phyloP scores from a whole-genome alignment of 2,888 invertebrate species.

The Bombyx huttoni region DNA sequence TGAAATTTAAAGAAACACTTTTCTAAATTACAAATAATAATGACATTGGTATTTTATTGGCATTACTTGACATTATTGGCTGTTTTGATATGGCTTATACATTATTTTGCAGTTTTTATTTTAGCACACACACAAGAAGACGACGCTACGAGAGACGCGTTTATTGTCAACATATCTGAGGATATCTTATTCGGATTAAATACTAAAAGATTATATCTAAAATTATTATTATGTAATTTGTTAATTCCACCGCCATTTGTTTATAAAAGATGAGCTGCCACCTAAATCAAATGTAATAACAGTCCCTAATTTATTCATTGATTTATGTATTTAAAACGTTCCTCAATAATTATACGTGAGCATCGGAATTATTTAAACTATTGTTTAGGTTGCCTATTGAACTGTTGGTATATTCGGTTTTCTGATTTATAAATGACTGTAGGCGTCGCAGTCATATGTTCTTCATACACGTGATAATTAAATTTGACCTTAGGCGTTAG shows the following conservation, averaged over 20 bases:
- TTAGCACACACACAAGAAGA: too few species aligned
- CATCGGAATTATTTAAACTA: slow-evolving; percentile 59
- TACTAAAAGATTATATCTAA: too few species aligned
- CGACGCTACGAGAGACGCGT: too few species aligned
- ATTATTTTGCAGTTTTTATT: too few species aligned
- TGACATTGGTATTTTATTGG: too few species aligned
- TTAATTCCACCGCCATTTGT: slow-evolving; percentile 37
- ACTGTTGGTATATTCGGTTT: slow-evolving; percentile 27
- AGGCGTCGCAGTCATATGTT: slow-evolving; percentile 42
- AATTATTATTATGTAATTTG: slow-evolving; percentile 21
- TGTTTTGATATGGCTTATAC: too few species aligned
- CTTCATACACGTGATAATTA: slow-evolving; percentile 64
- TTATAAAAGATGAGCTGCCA: slow-evolving; percentile 51
- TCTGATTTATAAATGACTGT: slow-evolving; percentile 52
- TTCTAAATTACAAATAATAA: too few species aligned
- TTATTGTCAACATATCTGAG: too few species aligned
- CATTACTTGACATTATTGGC: too few species aligned
- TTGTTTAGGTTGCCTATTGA: slow-evolving; percentile 56
- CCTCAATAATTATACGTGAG: slow-evolving; percentile 59
- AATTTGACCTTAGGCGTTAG: slow-evolving; percentile 59
- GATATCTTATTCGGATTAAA: too few species aligned
- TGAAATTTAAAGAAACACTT: too few species aligned
- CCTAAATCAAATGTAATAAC: slow-evolving; percentile 60
- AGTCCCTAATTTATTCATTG: slow-evolving; percentile 62
- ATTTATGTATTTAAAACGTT: slow-evolving; percentile 56